Percentiles rank a stretch among this genome's conserved stretches.
Conservation (phyloP, 2,797 vertebrate genomes). For the Karalla daura region DNA sequence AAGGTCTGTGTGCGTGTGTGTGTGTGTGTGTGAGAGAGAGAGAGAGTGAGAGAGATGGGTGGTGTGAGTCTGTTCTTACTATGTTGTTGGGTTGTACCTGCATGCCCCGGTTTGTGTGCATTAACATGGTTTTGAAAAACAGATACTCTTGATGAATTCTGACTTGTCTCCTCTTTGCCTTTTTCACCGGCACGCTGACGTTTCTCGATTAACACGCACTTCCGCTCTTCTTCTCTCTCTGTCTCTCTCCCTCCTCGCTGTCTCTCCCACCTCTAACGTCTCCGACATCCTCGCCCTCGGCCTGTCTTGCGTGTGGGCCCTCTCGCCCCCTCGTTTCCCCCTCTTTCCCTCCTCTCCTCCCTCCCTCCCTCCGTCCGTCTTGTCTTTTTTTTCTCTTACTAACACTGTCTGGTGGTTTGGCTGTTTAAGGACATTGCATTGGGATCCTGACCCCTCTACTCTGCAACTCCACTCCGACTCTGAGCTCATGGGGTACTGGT, state of each 20-base stretch:
- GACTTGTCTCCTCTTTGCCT: conserved; percentile 68
- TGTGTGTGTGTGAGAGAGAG: conserved; percentile 46
- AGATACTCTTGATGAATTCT: conserved; percentile 54
- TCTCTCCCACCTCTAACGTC: conserved; percentile 44
- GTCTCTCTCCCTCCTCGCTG: conserved; percentile 48
- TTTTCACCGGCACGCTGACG: conserved; percentile 63
- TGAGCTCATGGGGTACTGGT: conserved; percentile 99
- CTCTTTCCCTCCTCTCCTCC: conserved; percentile 36
- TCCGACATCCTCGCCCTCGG: conserved; percentile 42
- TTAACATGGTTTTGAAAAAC: no score
- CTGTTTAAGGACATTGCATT: conserved; percentile 99
- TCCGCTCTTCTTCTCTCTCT: conserved; percentile 51
- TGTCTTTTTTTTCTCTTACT: conserved; percentile 80
- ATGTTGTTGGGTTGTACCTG: conserved; percentile 38
- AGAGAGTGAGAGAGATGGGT: conserved; percentile 16
- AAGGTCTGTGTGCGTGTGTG: conserved; percentile 80
- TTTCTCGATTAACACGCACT: conserved; percentile 68
- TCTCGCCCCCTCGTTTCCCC: conserved; percentile 51
- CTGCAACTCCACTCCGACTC: conserved; percentile 99
- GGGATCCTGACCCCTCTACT: conserved; percentile 99
- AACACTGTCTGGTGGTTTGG: conserved; percentile 92
- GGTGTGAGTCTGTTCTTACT: conserved; percentile 12
- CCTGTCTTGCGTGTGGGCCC: conserved; percentile 45
- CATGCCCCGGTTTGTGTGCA: conserved; percentile 58
- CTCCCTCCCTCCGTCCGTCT: conserved; percentile 42